These are phyloP conservation scores for Ectropis crepuscularia DNA, from an alignment of 2,888 invertebrate species.

Conservation along the genomic window DNA sequence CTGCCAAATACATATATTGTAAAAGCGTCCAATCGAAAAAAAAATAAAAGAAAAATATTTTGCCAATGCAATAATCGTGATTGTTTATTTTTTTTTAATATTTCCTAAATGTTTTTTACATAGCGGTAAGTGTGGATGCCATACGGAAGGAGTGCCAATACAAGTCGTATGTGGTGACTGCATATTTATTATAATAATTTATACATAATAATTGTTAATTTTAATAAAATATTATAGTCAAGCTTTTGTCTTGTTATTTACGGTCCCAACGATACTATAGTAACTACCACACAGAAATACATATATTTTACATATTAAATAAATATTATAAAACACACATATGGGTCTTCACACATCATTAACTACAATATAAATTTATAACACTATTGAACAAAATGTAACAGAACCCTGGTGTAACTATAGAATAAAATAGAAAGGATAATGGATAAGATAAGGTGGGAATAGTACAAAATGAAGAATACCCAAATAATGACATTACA, in stretches of 20 bases:
- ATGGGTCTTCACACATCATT: too few relatives aligned
- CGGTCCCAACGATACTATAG: slow-evolving; percentile 25
- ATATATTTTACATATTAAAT: background rate
- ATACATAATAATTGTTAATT: slow-evolving; percentile 75
- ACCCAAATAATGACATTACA: slow-evolving; percentile 69
- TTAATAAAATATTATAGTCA: slow-evolving; percentile 75
- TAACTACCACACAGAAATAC: background rate
- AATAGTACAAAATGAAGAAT: slow-evolving; percentile 69
- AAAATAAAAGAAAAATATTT: slow-evolving; percentile 43
- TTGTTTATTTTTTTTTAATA: slow-evolving; percentile 39
- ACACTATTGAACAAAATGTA: too few relatives aligned
- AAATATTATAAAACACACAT: too few relatives aligned
- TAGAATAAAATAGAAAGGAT: slow-evolving; percentile 48
- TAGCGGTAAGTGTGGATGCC: slow-evolving; percentile 53
- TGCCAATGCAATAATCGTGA: slow-evolving; percentile 41
- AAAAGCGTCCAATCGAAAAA: slow-evolving; percentile 53
- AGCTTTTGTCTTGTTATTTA: slow-evolving; percentile 52
- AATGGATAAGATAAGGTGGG: slow-evolving; percentile 66
- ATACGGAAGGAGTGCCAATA: slow-evolving; percentile 74
- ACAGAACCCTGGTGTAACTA: background rate
- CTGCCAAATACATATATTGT: slow-evolving; percentile 48
- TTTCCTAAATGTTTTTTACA: slow-evolving; percentile 41
- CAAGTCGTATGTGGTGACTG: slow-evolving; percentile 68
- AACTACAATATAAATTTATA: too few relatives aligned
- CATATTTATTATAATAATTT: slow-evolving; percentile 62